phyloP scores from a whole-genome alignment of 2,797 vertebrate species.

The Intellagama lesueurii region DNA sequence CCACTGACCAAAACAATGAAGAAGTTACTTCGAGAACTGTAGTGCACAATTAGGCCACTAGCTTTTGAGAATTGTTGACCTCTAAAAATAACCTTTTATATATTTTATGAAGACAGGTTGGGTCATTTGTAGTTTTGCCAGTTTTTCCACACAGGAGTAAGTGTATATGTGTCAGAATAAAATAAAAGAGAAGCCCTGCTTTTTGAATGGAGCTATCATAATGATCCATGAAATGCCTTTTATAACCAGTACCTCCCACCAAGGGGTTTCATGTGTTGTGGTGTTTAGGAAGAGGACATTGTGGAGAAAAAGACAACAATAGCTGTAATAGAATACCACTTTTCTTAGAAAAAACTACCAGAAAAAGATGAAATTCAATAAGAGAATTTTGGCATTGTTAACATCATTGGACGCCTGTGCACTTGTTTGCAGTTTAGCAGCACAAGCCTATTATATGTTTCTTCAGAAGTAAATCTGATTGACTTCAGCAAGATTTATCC shows the following conservation, averaged over 20 bases:
- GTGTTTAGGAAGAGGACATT: slow-evolving; percentile 43
- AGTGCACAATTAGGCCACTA: no score
- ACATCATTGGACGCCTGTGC: slow-evolving; percentile 70
- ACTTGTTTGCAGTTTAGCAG: slow-evolving; percentile 72
- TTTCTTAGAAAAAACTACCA: slow-evolving; percentile 59
- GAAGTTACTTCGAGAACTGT: no score
- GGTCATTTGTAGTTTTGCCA: no score
- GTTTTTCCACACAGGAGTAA: neutral
- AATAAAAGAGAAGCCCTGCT: neutral
- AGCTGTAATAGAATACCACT: slow-evolving; percentile 64
- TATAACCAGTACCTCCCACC: slow-evolving; percentile 49
- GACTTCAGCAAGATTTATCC: no score
- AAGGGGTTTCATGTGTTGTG: slow-evolving; percentile 41
- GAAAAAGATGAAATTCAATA: slow-evolving; percentile 71
- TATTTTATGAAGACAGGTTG: no score
- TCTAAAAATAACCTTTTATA: no score
- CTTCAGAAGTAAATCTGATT: slow-evolving; percentile 46
- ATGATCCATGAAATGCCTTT: slow-evolving; percentile 38
- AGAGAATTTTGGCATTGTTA: slow-evolving; percentile 65
- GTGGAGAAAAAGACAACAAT: slow-evolving; percentile 64
- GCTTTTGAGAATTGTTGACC: no score
- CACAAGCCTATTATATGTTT: slow-evolving; percentile 23
- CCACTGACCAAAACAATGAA: neutral
- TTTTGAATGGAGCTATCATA: neutral
- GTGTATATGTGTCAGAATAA: neutral